These are phyloP conservation scores for Hyposmocoma kahamanoa DNA, from an alignment of 1,140 invertebrate genomes.

Conservation along the genomic window DNA sequence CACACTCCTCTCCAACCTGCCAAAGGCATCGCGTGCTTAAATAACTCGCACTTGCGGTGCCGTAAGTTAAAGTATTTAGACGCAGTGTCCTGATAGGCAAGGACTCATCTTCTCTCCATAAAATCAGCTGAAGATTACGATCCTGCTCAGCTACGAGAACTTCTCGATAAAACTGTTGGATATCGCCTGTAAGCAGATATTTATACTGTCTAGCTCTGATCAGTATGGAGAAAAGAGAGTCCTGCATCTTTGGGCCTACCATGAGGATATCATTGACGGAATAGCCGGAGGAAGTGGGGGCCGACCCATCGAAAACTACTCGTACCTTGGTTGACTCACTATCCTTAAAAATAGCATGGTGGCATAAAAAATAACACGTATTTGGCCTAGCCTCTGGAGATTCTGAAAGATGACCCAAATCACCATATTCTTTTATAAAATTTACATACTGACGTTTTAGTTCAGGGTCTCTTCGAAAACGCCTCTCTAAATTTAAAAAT, in stretches of 20 bases:
- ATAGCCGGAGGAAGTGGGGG: too few relatives aligned
- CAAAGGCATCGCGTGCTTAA: conserved; percentile 24
- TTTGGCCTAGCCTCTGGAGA: conserved; percentile 16
- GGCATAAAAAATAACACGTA: conserved; percentile 17
- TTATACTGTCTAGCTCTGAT: conserved; percentile 35
- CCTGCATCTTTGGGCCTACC: conserved; percentile 16
- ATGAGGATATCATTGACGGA: too few relatives aligned
- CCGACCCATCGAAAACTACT: conserved; percentile 25
- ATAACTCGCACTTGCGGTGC: conserved; percentile 24
- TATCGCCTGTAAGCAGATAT: conserved; percentile 35
- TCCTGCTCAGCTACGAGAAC: conserved; percentile 4
- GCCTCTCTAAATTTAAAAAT: neutral
- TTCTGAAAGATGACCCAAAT: conserved; percentile 8
- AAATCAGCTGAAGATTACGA: conserved; percentile 28
- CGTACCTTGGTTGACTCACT: conserved; percentile 14
- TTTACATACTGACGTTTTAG: conserved; percentile 3
- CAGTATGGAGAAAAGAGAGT: conserved; percentile 35
- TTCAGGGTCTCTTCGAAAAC: neutral
- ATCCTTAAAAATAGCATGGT: conserved; percentile 10
- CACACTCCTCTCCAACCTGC: conserved; percentile 20
- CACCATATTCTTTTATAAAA: conserved; percentile 9
- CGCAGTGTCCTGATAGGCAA: conserved; percentile 14
- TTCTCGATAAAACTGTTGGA: conserved; percentile 18
- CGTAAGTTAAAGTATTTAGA: conserved; percentile 15
- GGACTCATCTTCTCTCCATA: conserved; percentile 25